Percentiles rank a stretch among this genome's conserved stretches.
Conservation (phyloP, 30 jellyfish, hydroid and myxozoan genomes). For the Pelagia noctiluca region DNA sequence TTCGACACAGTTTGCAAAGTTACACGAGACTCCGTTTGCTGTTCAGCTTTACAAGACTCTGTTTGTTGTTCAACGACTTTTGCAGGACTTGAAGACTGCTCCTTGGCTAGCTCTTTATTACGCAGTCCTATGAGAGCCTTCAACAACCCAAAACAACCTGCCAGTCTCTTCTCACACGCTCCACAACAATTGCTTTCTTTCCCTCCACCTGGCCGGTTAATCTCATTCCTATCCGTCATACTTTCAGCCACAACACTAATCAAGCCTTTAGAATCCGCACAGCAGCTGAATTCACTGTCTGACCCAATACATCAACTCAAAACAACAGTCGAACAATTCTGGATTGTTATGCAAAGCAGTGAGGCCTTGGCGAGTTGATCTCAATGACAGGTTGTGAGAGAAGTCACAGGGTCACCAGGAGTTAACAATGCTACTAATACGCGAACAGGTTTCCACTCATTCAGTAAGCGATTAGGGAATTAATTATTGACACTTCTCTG, state of each 20-base stretch:
- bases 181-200: conserved; percentile 63
- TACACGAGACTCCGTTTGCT: not conserved
- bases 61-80: no score
- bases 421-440: not conserved
- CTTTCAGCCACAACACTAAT: not conserved
- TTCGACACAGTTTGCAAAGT: not conserved
- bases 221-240: conserved; percentile 51
- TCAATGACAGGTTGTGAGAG: conserved; percentile 60
- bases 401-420: not conserved
- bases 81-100: no score
- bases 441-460: conserved; percentile 1
- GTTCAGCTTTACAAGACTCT: not conserved
- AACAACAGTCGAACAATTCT: not conserved
- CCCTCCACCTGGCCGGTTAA: conserved; percentile 19
- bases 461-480: not conserved
- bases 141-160: conserved; percentile 68
- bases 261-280: not conserved
- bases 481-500: no score
- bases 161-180: conserved; percentile 40
- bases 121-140: conserved; percentile 62
- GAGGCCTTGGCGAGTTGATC: conserved; percentile 64
- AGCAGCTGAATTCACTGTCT: conserved; percentile 1
- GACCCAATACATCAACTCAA: not conserved
- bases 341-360: conserved; percentile 65
- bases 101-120: not conserved